Evolutionary conservation across 2,888 invertebrate genomes (phyloP).

Genomic region (Drosophila nr. fundita): DNA sequence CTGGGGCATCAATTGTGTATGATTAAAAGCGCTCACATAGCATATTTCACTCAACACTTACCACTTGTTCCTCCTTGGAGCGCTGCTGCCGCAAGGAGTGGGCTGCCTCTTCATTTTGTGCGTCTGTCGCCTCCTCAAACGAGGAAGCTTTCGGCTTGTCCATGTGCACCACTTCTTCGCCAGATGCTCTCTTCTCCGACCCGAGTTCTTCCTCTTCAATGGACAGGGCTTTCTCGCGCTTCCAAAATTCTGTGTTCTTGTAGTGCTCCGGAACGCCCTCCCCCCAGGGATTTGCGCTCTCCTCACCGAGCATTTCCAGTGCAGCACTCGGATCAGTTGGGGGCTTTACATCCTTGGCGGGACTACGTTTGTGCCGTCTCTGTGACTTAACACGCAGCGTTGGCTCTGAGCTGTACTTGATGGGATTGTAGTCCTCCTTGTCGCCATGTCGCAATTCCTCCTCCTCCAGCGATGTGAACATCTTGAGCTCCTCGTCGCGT

Average conservation of each 20-base stretch:
- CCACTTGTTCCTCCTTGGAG: conserved; percentile 75
- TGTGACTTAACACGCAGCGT: conserved; percentile 79
- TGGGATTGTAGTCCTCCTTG: conserved; percentile 80
- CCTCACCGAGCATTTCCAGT: conserved; percentile 82
- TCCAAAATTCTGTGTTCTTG: conserved; percentile 84
- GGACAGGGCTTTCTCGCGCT: conserved; percentile 82
- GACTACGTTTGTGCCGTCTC: conserved; percentile 83
- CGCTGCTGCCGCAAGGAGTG: conserved; percentile 70
- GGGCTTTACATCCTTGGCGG: conserved; percentile 76
- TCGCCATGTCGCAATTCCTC: conserved; percentile 86
- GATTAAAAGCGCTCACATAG: background rate
- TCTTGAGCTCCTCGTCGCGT: conserved; percentile 88
- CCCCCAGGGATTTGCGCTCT: conserved; percentile 83
- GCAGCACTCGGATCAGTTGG: conserved; percentile 57
- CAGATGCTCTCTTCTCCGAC: conserved; percentile 60
- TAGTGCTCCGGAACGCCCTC: conserved; percentile 83
- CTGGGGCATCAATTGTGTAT: conserved; percentile 35
- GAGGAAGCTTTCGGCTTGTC: conserved; percentile 81
- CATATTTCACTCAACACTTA: conserved; percentile 52
- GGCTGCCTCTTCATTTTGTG: conserved; percentile 82
- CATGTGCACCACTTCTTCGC: conserved; percentile 55
- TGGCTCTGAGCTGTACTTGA: conserved; percentile 83
- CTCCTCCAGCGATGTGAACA: conserved; percentile 88
- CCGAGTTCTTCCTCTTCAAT: conserved; percentile 83
- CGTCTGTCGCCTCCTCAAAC: conserved; percentile 84